Evolutionary conservation across 2,888 invertebrate genomes (phyloP).

Genomic region (Idaea dimidiata): DNA sequence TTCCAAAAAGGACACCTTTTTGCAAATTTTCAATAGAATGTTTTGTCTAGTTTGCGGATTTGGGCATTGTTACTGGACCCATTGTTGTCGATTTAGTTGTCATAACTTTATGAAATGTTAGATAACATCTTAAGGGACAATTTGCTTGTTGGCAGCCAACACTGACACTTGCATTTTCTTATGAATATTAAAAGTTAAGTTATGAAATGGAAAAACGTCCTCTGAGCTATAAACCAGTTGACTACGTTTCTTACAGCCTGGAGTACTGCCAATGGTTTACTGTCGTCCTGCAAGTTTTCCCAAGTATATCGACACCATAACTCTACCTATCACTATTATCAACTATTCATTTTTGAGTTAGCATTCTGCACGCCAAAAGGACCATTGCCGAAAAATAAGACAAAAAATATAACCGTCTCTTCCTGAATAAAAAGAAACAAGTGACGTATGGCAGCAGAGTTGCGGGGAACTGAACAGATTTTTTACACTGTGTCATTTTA

Average conservation of each 20-base stretch:
- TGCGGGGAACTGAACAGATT: conserved; percentile 53
- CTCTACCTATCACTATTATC: conserved; percentile 65
- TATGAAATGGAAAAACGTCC: conserved; percentile 51
- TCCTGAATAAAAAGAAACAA: conserved; percentile 47
- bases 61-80: conserved; percentile 27
- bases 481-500: background rate
- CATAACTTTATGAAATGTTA: conserved; percentile 31
- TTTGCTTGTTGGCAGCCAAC: conserved; percentile 26
- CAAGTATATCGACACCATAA: conserved; percentile 53
- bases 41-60: conserved; percentile 41
- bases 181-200: conserved; percentile 31
- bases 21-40: conserved; percentile 48
- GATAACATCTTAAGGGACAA: conserved; percentile 5
- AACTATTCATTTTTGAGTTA: conserved; percentile 46
- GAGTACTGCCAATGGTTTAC: conserved; percentile 71
- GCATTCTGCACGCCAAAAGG: conserved; percentile 42
- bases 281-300: conserved; percentile 58
- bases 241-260: conserved; percentile 55
- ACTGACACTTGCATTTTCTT: conserved; percentile 43
- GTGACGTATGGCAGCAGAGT: conserved; percentile 55
- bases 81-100: conserved; percentile 40
- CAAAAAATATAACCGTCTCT: conserved; percentile 37
- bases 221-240: conserved; percentile 59
- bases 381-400: conserved; percentile 37
- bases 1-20: conserved; percentile 42